phyloP scores from a whole-genome alignment of 2,888 invertebrate species.

The Trichogramma evanescens region DNA sequence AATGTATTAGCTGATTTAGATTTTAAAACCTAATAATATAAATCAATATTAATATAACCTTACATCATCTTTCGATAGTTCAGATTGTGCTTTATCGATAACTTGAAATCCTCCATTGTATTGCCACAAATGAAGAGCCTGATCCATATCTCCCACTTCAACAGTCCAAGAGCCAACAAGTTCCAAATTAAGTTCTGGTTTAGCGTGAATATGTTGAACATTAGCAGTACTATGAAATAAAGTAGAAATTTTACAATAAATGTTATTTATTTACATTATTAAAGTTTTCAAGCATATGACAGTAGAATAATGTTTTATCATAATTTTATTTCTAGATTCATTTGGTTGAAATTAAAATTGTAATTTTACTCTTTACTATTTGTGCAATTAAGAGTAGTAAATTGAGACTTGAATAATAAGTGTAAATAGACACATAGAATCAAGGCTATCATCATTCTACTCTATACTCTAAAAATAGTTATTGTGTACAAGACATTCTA shows the following conservation, averaged over 20 bases:
- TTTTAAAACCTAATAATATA: neutral
- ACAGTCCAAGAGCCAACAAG: conserved; percentile 95
- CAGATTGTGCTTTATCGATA: conserved; percentile 70
- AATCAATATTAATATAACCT: neutral
- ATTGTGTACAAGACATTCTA: no score
- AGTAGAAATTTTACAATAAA: neutral
- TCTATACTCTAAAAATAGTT: no score
- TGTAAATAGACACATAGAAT: no score
- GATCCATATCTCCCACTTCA: conserved; percentile 94
- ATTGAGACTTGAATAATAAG: no score
- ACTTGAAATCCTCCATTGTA: conserved; percentile 88
- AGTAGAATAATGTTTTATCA: neutral
- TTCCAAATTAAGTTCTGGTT: conserved; percentile 69
- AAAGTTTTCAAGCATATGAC: neutral
- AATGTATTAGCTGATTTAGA: neutral
- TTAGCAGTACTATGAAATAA: conserved; percentile 61
- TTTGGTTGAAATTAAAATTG: no score
- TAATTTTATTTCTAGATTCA: no score
- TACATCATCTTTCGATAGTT: conserved; percentile 64
- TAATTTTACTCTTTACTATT: no score
- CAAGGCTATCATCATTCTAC: no score
- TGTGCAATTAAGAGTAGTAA: no score
- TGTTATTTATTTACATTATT: neutral
- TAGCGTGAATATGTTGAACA: conserved; percentile 68
- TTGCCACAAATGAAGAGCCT: conserved; percentile 92